A percentile compares a stretch with the other conserved stretches of the same genome.
Conservation (phyloP, 2,888 invertebrate genomes). For the Epirrita christyi region DNA sequence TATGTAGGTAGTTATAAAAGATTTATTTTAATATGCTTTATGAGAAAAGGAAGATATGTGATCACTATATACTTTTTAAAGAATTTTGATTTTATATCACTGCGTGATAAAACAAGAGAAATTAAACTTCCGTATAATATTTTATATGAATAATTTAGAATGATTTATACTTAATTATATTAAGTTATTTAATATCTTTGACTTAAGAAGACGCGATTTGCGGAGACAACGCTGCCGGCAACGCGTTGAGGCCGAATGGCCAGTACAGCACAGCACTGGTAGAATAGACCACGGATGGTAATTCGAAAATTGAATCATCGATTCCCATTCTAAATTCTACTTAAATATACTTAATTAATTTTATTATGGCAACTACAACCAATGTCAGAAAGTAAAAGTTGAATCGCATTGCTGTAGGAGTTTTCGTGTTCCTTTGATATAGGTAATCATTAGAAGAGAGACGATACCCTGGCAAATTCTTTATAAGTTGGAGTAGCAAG, state of each 20-base stretch:
- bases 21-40: constrained; percentile 35
- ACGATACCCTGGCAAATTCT: background rate
- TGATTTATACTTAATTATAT: constrained; percentile 73
- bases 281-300: constrained; percentile 42
- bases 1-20: constrained; percentile 7
- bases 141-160: constrained; percentile 61
- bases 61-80: constrained; percentile 56
- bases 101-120: constrained; percentile 59
- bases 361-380: constrained; percentile 54
- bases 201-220: constrained; percentile 27
- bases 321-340: constrained; percentile 48
- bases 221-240: constrained; percentile 21
- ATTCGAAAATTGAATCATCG: constrained; percentile 46
- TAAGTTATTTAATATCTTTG: constrained; percentile 52
- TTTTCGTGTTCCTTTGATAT: background rate
- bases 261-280: constrained; percentile 39
- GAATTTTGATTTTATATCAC: constrained; percentile 62
- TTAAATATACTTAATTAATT: constrained; percentile 41
- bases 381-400: constrained; percentile 37
- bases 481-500: background rate
- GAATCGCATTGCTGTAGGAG: constrained; percentile 33
- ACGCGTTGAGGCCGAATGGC: constrained; percentile 13
- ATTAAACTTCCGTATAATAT: constrained; percentile 46
- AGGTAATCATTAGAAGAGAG: background rate
- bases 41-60: constrained; percentile 73